phyloP scores from a whole-genome alignment of 2,888 invertebrate species.

The Gymnocheta viridis region DNA sequence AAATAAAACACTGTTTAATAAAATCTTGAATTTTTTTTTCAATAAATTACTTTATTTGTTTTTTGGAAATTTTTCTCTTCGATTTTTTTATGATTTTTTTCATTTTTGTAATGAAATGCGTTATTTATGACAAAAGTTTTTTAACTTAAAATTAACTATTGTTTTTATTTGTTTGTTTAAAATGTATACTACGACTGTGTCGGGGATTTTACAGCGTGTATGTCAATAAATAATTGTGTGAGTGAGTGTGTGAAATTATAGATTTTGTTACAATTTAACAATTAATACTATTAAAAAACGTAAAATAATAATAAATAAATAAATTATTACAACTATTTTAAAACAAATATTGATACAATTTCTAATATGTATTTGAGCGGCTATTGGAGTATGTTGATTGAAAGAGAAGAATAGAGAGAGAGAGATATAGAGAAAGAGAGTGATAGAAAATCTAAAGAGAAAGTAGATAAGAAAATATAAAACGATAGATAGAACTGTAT shows the following conservation, averaged over 20 bases:
- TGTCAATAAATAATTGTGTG: constrained; percentile 64
- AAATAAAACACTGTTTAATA: constrained; percentile 27
- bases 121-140: constrained; percentile 77
- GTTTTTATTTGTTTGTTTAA: constrained; percentile 67
- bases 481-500: too few relatives aligned
- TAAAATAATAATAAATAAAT: constrained; percentile 65
- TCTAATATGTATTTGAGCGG: constrained; percentile 51
- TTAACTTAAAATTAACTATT: constrained; percentile 72
- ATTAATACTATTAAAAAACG: constrained; percentile 63
- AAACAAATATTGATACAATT: constrained; percentile 68
- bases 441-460: neutral
- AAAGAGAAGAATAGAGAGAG: neutral
- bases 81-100: constrained; percentile 75
- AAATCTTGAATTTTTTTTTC: constrained; percentile 68
- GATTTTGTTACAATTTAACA: constrained; percentile 55
- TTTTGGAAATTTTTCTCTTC: constrained; percentile 57
- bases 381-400: constrained; percentile 53
- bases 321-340: constrained; percentile 70
- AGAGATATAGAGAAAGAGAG: neutral
- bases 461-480: too few relatives aligned
- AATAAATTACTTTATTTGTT: constrained; percentile 72
- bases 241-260: constrained; percentile 72
- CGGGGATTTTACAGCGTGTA: constrained; percentile 56
- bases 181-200: constrained; percentile 40
- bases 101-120: constrained; percentile 80